phyloP scores from a whole-genome alignment of 2,797 vertebrate species.

The Chiloscyllium punctatum region DNA sequence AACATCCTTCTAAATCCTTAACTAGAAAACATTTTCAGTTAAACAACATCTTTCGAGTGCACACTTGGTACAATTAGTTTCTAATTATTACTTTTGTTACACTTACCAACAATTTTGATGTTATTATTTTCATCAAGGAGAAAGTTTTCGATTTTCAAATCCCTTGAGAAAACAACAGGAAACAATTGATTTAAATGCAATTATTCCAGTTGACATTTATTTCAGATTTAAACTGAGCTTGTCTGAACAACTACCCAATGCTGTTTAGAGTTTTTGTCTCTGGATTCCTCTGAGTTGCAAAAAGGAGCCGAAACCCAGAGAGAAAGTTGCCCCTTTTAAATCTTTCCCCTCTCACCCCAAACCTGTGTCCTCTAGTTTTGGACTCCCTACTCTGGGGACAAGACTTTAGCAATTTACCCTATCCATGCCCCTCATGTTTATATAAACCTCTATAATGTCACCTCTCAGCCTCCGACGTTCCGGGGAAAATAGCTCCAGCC shows the following conservation, averaged over 20 bases:
- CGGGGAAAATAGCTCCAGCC: no score
- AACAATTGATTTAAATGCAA: background rate
- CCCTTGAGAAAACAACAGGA: conserved; percentile 53
- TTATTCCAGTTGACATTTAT: background rate
- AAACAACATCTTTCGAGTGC: background rate
- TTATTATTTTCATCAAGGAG: conserved; percentile 75
- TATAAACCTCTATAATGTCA: no score
- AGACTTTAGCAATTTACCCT: no score
- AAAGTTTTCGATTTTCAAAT: conserved; percentile 83
- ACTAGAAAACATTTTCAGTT: no score
- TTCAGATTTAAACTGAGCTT: background rate
- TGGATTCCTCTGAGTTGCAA: background rate
- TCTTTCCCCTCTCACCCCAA: no score
- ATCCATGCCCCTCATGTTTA: no score
- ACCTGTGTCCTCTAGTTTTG: no score
- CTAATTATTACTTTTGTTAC: conserved; percentile 38
- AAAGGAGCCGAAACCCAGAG: background rate
- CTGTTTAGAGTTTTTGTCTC: background rate
- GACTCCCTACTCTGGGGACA: no score
- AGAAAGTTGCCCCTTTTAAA: no score
- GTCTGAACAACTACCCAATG: background rate
- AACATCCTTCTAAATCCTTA: no score
- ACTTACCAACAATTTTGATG: conserved; percentile 78
- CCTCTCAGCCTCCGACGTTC: no score
- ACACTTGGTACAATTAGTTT: background rate